A percentile compares a stretch with the other conserved stretches of the same genome.
Conservation (phyloP, 2,113 vertebrate genomes). For the Campylomormyrus numenius region DNA sequence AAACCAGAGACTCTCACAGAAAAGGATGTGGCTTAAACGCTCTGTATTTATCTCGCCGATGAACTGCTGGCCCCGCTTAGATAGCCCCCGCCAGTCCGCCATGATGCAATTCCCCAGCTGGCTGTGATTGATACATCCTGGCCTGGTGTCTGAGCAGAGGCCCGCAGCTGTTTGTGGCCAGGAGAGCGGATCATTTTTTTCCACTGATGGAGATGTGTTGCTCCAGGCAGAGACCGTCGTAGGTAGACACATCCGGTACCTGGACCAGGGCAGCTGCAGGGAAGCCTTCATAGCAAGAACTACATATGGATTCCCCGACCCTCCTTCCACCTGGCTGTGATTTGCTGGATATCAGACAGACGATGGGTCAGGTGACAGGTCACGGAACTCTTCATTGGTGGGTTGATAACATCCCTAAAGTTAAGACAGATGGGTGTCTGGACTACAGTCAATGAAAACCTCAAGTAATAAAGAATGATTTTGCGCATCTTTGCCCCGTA, state of each 20-base stretch:
- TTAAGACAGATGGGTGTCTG: neutral
- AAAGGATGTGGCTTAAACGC: slow-evolving; percentile 46
- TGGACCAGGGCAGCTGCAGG: too few relatives aligned
- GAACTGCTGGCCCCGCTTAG: slow-evolving; percentile 50
- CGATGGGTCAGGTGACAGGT: neutral
- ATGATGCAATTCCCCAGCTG: slow-evolving; percentile 61
- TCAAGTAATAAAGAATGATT: neutral
- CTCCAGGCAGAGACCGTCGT: neutral
- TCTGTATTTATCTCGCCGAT: slow-evolving; percentile 56
- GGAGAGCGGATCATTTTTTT: slow-evolving; percentile 34
- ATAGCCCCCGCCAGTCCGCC: slow-evolving; percentile 56
- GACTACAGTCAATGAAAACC: neutral
- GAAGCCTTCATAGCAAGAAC: neutral
- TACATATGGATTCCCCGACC: neutral
- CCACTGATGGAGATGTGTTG: slow-evolving; percentile 55
- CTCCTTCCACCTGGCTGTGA: neutral
- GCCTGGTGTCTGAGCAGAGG: slow-evolving; percentile 40
- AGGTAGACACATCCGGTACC: neutral
- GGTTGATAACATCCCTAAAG: neutral
- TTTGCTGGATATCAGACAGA: slow-evolving; percentile 1
- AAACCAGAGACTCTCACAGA: slow-evolving; percentile 53
- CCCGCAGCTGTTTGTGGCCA: slow-evolving; percentile 11
- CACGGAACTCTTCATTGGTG: neutral
- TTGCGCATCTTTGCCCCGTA: neutral
- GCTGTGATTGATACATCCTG: slow-evolving; percentile 61